These are phyloP conservation scores for Eulacestoma nigropectus DNA, from an alignment of 2,113 vertebrate species.

Conservation along the genomic window DNA sequence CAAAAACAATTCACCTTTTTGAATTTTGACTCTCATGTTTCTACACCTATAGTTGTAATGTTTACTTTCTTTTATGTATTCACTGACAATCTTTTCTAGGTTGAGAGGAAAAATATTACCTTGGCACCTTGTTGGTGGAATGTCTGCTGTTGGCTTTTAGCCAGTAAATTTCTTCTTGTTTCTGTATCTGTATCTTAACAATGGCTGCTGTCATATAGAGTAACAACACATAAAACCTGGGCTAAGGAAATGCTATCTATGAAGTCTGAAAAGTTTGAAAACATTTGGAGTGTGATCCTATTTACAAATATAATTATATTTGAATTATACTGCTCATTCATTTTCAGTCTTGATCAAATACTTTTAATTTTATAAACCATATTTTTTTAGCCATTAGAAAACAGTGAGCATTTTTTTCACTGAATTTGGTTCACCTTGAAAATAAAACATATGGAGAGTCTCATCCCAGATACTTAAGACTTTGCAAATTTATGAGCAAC, in stretches of 20 bases:
- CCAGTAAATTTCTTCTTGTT: neutral
- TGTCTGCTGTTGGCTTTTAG: neutral
- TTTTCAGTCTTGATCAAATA: neutral
- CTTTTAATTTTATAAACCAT: neutral
- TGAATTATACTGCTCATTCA: neutral
- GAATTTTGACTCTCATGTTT: neutral
- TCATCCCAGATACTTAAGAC: neutral
- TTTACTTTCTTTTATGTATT: neutral
- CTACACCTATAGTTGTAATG: neutral
- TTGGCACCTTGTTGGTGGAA: neutral
- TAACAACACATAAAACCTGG: neutral
- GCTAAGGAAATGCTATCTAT: neutral
- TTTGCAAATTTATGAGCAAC: neutral
- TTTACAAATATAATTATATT: neutral
- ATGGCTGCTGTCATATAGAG: neutral
- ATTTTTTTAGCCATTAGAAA: neutral
- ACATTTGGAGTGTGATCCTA: neutral
- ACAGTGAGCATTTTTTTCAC: neutral
- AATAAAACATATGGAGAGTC: neutral
- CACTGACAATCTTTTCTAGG: neutral
- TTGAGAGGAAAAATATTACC: neutral
- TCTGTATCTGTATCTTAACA: neutral
- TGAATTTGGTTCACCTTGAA: neutral
- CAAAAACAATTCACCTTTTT: neutral
- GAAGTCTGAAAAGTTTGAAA: neutral